Conservation (phyloP, 1,140 invertebrate genomes). For the Brevipalpus yothersi region DNA sequence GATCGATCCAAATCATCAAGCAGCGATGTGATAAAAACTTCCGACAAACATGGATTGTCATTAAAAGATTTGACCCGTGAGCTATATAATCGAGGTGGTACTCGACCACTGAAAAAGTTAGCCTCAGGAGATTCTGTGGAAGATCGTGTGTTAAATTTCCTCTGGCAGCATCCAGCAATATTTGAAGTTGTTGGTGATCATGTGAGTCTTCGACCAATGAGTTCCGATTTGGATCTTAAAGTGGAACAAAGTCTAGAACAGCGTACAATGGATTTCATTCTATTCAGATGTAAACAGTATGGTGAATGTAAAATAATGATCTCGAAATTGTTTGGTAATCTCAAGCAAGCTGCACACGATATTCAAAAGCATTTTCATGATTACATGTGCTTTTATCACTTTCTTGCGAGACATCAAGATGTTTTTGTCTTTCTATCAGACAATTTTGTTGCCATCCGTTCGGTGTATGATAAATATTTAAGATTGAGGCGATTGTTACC, state of each 20-base stretch:
- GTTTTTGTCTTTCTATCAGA: not conserved
- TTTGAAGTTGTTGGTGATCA: not conserved
- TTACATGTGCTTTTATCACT: not conserved
- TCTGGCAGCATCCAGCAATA: constrained; percentile 1
- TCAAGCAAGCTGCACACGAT: not conserved
- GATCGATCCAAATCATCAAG: too few species aligned
- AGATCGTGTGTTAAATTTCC: not conserved
- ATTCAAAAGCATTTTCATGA: not conserved
- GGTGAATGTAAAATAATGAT: not conserved
- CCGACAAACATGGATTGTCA: too few species aligned
- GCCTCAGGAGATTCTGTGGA: not conserved
- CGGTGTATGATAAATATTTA: not conserved
- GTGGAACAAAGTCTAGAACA: not conserved
- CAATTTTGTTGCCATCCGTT: not conserved
- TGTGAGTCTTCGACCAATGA: not conserved
- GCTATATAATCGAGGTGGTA: not conserved
- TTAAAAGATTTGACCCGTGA: not conserved
- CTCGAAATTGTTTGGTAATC: not conserved
- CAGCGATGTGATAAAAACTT: too few species aligned
- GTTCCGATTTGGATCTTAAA: not conserved
- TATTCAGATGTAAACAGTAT: not conserved
- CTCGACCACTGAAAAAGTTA: not conserved
- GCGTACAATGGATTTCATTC: not conserved
- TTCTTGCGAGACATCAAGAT: not conserved
- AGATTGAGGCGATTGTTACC: not conserved